Conservation (phyloP, 2,113 vertebrate species). For the Xenopus borealis region DNA sequence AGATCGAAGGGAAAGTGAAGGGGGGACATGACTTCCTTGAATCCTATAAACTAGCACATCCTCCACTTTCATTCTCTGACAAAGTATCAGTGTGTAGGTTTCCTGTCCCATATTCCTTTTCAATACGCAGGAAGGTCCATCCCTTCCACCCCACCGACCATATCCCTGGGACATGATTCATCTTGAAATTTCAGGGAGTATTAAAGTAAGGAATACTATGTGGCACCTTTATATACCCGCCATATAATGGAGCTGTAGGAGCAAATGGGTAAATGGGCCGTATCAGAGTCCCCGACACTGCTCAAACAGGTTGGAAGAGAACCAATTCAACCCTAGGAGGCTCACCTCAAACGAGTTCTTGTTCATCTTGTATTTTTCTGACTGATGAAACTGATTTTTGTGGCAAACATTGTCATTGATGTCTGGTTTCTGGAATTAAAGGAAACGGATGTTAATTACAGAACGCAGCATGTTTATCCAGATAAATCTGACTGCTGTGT, state of each 20-base stretch:
- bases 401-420: slow-evolving; percentile 65
- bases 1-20: not conserved
- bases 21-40: not conserved
- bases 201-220: no score
- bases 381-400: slow-evolving; percentile 68
- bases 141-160: slow-evolving; percentile 4
- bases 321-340: not conserved
- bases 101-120: slow-evolving; percentile 3
- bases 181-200: not conserved
- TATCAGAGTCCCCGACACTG: no score
- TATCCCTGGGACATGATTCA: slow-evolving; percentile 4
- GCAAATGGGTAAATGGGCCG: no score
- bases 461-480: not conserved
- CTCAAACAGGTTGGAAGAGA: not conserved
- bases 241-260: no score
- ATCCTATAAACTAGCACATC: slow-evolving; percentile 27
- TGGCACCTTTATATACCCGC: no score
- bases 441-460: slow-evolving; percentile 37
- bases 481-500: not conserved
- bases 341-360: slow-evolving; percentile 73
- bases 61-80: slow-evolving; percentile 32
- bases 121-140: slow-evolving; percentile 19
- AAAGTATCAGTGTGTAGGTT: slow-evolving; percentile 13
- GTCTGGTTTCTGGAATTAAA: slow-evolving; percentile 64
- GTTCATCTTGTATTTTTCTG: slow-evolving; percentile 66